phyloP scores from a whole-genome alignment of 2,888 invertebrate species.

The Nebria brevicollis region DNA sequence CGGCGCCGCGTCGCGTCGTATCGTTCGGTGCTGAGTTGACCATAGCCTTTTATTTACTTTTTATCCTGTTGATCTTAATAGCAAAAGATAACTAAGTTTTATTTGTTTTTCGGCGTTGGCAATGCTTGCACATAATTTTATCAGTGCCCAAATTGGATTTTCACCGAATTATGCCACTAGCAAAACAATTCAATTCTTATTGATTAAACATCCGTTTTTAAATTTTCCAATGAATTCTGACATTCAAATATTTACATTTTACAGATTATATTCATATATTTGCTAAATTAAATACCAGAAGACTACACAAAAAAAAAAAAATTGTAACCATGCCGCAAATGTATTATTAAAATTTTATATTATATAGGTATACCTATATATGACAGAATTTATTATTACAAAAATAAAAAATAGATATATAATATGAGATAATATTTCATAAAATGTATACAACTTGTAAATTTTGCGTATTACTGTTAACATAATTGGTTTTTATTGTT shows the following conservation, averaged over 20 bases:
- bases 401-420: no score
- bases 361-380: not conserved
- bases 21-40: not conserved
- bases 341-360: not conserved
- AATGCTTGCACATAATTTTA: not conserved
- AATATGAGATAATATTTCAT: not conserved
- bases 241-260: no score
- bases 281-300: not conserved
- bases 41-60: not conserved
- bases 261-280: not conserved
- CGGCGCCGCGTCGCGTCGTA: no score
- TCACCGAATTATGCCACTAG: not conserved
- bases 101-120: not conserved
- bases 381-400: not conserved
- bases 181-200: not conserved
- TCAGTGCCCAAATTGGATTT: not conserved
- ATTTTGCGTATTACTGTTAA: no score
- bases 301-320: not conserved
- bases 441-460: no score
- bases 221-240: not conserved
- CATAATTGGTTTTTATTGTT: no score
- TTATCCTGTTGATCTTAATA: constrained; percentile 19
- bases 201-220: not conserved
- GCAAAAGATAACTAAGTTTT: constrained; percentile 19
- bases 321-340: not conserved